Evolutionary conservation across 2,888 invertebrate genomes (phyloP), one percentile per base, ranked within the genome.

Genomic region (Platypus cylindrus): DNA sequence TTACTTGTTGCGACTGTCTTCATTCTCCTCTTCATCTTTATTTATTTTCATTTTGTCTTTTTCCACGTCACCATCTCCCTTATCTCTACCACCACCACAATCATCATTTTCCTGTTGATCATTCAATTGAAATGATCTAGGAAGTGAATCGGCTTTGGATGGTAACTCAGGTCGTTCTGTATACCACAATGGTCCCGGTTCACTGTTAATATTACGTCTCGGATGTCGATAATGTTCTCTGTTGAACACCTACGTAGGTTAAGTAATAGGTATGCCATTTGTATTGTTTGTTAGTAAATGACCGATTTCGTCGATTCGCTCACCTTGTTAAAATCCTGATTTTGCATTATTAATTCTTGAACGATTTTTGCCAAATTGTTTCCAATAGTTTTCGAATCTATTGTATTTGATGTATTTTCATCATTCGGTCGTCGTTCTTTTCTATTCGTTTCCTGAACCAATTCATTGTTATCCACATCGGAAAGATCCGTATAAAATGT

Each of bases 321-420:
- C n/a, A n/a, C 67, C 44, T 80, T 76, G 46, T 85, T 81, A 45
- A 86, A 84, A 43, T 85, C 85, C 47, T 79, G 71, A 52, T 81
- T 85, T 54, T 85, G 80, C 73, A 85, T 75, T 3, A 89, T 62
- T 9, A 87, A 64, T 53, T 85, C 85, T 1, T 84, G 77, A 31
- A 89, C 84, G 30, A 89, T 78, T 60, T 84, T 70, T 59, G 82
- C 78, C 48, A 77, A 65, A 30, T 71, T 78, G 54, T 70, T 76
- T 12, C 49, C 48, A 3, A 48, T 67, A 61, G 29, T 67, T 64
- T 66, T 32, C 65, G 63, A n/a, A n/a, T n/a, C n/a, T n/a, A n/a
- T n/a, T n/a, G 27, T 11, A 14, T 27, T 12, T 9, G 27, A 3
- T 12, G 27, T 5, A 25, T 9, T 5, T 5, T 27, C 27, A 14